A percentile compares a stretch with the other conserved stretches of the same genome.
These are phyloP conservation scores for Neosilurus hyrtlii DNA, from an alignment of 2,797 vertebrate species.

Conservation along the genomic window DNA sequence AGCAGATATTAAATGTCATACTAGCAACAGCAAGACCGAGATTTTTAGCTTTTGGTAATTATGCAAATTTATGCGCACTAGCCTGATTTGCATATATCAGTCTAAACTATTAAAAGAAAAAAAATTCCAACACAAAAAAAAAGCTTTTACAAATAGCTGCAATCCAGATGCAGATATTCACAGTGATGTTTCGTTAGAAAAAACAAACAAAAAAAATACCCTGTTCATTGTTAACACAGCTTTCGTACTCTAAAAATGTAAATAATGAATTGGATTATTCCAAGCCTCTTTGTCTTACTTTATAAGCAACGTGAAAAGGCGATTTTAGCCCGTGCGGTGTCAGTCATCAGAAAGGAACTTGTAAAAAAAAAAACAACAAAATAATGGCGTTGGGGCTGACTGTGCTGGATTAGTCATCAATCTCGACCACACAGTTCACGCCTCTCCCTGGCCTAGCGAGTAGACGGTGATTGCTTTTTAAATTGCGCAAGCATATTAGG, in stretches of 20 bases:
- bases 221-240: too few relatives aligned
- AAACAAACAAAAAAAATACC: too few relatives aligned
- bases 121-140: not conserved
- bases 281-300: not conserved
- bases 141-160: not conserved
- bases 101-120: too few relatives aligned
- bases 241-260: not conserved
- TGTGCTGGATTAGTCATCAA: conserved; percentile 64
- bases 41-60: not conserved
- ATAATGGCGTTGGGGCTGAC: conserved; percentile 14
- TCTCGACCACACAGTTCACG: conserved; percentile 65
- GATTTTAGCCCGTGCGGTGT: not conserved
- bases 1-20: not conserved
- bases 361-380: not conserved
- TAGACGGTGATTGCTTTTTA: conserved; percentile 74
- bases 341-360: conserved; percentile 24
- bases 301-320: conserved; percentile 10
- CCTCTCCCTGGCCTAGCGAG: conserved; percentile 64
- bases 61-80: not conserved
- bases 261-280: not conserved
- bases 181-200: not conserved
- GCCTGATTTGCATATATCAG: not conserved
- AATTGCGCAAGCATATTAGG: conserved; percentile 72
- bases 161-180: not conserved
- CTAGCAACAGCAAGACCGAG: not conserved